A percentile compares a stretch with the other conserved stretches of the same genome.
Evolutionary conservation across 2,113 vertebrate genomes (phyloP).

Genomic region (Cinclus mexicanus): DNA sequence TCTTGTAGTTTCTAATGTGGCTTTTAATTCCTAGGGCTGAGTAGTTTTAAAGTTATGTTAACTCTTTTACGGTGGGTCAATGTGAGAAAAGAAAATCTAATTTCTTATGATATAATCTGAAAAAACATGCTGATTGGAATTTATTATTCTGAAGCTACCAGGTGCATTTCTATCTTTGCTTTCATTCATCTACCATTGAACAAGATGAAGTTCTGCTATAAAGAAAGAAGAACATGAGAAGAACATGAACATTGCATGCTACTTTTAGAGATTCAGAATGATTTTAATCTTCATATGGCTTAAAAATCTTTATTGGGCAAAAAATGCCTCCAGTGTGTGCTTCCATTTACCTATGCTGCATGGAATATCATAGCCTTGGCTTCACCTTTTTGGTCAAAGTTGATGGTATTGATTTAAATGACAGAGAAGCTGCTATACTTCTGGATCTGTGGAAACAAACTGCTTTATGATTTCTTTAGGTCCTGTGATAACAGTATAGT

Average conservation of each 20-base stretch:
- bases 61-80: neutral
- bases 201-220: neutral
- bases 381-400: neutral
- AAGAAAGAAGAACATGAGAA: neutral
- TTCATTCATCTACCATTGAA: neutral
- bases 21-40: neutral
- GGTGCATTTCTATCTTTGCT: neutral
- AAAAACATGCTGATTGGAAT: neutral
- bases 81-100: neutral
- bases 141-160: neutral
- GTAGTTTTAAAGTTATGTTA: neutral
- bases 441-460: neutral
- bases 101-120: neutral
- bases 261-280: neutral
- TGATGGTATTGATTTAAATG: neutral
- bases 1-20: neutral
- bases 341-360: neutral
- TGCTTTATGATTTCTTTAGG: neutral
- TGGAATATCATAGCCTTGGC: neutral
- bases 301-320: neutral
- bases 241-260: neutral
- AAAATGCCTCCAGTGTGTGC: neutral
- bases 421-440: neutral
- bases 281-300: neutral
- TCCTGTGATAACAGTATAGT: neutral